Conservation (phyloP, 2,113 vertebrate genomes). For the Caloenas nicobarica region DNA sequence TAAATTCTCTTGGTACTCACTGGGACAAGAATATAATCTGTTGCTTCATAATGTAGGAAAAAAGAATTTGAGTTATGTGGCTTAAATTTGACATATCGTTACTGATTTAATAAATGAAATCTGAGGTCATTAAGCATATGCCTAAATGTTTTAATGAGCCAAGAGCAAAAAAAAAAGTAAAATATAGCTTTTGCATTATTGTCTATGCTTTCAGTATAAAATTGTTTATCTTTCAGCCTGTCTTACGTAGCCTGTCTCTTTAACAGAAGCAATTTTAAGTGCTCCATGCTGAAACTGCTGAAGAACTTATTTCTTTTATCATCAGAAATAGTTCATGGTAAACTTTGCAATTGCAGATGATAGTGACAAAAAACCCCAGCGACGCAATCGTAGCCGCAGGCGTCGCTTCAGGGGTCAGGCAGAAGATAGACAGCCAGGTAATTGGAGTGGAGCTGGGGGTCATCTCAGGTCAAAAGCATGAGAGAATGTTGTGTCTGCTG, state of each 20-base stretch:
- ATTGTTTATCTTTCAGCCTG: conserved; percentile 41
- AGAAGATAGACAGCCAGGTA: conserved; percentile 99
- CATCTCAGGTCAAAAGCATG: conserved; percentile 78
- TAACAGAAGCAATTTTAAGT: conserved; percentile 57
- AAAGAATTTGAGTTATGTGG: background rate
- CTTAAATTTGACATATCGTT: background rate
- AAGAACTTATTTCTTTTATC: conserved; percentile 63
- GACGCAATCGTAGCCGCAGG: conserved; percentile 97
- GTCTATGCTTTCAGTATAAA: conserved; percentile 50
- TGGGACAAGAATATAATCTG: background rate
- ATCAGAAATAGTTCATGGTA: conserved; percentile 78
- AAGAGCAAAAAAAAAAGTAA: conserved; percentile 40
- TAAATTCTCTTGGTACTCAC: background rate
- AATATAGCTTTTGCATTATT: conserved; percentile 16
- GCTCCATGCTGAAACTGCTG: conserved; percentile 66
- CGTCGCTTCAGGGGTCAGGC: conserved; percentile 90
- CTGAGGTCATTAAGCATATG: conserved; percentile 41
- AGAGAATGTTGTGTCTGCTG: conserved; percentile 79
- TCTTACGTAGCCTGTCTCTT: conserved; percentile 63
- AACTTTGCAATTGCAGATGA: conserved; percentile 92
- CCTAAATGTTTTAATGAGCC: conserved; percentile 47
- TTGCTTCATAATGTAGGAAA: background rate
- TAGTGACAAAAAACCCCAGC: conserved; percentile 92
- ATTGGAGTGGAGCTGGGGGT: conserved; percentile 76
- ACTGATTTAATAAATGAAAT: conserved; percentile 29